Conservation (phyloP, 2,113 vertebrate species). For the Cryptomyrus ogoouensis region DNA sequence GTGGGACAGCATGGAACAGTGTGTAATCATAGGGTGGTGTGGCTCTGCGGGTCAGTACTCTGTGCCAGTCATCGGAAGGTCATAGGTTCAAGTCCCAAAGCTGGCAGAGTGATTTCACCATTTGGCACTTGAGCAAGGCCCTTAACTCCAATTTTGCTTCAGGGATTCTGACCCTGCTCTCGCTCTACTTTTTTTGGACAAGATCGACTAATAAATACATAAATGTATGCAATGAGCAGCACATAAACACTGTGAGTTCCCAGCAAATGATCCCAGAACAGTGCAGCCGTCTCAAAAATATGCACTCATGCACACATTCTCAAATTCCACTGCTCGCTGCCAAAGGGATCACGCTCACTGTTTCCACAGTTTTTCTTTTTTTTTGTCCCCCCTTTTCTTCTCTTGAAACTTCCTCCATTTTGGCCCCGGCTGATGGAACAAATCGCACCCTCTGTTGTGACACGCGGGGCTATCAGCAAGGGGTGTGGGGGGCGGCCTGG, state of each 20-base stretch:
- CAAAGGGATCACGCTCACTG: neutral
- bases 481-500: neutral
- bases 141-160: neutral
- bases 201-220: neutral
- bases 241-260: neutral
- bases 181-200: neutral
- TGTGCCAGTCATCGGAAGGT: neutral
- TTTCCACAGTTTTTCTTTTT: neutral
- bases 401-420: neutral
- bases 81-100: neutral
- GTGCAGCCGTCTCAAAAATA: neutral
- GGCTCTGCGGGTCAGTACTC: neutral
- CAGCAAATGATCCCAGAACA: neutral
- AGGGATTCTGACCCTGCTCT: neutral
- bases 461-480: neutral
- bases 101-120: neutral
- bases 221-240: neutral
- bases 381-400: neutral
- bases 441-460: neutral
- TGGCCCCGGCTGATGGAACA: neutral
- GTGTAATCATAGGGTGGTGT: neutral
- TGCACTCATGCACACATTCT: neutral
- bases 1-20: neutral
- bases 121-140: neutral
- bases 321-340: constrained; percentile 2